Percentiles rank a stretch among this genome's conserved stretches.
Evolutionary conservation across 2,888 invertebrate species (phyloP).

Genomic region (Polietes domitor): DNA sequence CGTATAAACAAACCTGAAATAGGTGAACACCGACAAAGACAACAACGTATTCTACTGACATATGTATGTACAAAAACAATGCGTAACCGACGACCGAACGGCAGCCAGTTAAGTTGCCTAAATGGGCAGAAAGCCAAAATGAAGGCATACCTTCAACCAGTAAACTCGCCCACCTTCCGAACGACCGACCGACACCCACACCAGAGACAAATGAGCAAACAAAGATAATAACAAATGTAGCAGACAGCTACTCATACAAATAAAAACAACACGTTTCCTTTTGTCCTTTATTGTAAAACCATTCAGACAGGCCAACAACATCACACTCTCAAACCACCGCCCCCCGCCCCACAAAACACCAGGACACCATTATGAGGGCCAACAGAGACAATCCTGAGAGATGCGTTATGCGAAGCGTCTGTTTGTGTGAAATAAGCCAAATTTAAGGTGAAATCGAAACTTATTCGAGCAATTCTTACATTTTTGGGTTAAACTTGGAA

Average conservation of each 20-base stretch:
- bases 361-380: conserved; percentile 18
- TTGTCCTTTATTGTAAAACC: conserved; percentile 11
- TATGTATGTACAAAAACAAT: too few relatives aligned
- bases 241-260: conserved; percentile 18
- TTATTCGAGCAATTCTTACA: neutral
- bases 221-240: neutral
- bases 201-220: conserved; percentile 16
- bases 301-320: conserved; percentile 20
- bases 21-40: neutral
- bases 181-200: too few relatives aligned
- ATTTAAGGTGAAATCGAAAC: conserved; percentile 10
- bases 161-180: neutral
- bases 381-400: neutral
- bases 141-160: neutral
- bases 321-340: neutral
- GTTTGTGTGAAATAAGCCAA: neutral
- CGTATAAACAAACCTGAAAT: neutral
- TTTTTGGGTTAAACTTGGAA: neutral
- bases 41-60: conserved; percentile 5
- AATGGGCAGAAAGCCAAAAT: conserved; percentile 40
- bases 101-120: conserved; percentile 31
- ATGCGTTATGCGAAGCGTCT: neutral
- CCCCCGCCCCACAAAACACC: neutral
- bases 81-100: too few relatives aligned
- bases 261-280: conserved; percentile 10